Evolutionary conservation across 1,140 invertebrate species (phyloP).

Genomic region (Drosophila seguyi): DNA sequence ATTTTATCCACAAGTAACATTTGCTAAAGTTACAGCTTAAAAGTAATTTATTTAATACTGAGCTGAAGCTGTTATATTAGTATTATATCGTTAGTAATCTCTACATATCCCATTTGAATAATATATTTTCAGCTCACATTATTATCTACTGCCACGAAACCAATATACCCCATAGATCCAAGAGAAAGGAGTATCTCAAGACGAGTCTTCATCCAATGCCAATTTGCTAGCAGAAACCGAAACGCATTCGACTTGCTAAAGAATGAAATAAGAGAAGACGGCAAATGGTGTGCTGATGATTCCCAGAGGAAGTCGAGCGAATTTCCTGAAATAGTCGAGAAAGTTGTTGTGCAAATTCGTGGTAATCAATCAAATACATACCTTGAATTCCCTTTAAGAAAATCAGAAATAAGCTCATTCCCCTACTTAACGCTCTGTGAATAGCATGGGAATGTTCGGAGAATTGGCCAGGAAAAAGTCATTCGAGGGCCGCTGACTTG

Average conservation of each 20-base stretch:
- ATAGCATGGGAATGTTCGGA: neutral
- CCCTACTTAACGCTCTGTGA: neutral
- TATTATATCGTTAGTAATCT: neutral
- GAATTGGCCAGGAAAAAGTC: neutral
- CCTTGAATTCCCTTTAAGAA: conserved; percentile 7
- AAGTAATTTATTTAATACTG: too few species aligned
- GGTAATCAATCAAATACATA: conserved; percentile 48
- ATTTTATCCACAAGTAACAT: neutral
- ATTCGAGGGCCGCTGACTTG: conserved; percentile 20
- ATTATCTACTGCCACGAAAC: neutral
- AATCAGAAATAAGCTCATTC: conserved; percentile 12
- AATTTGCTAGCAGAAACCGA: conserved; percentile 27
- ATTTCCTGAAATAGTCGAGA: conserved; percentile 10
- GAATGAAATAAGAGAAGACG: conserved; percentile 4
- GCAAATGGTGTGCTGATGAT: conserved; percentile 22
- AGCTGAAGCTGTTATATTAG: neutral
- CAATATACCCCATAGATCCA: neutral
- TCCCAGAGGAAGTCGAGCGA: conserved; percentile 5
- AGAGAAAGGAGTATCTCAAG: neutral
- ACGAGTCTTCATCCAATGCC: conserved; percentile 1
- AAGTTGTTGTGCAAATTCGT: conserved; percentile 21
- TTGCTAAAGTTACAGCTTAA: neutral
- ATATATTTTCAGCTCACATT: neutral
- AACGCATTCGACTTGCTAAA: conserved; percentile 10
- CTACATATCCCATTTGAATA: neutral